Base-by-base conservation (phyloP, 2,113 vertebrate genomes). In the Bujurquina vittata region DNA sequence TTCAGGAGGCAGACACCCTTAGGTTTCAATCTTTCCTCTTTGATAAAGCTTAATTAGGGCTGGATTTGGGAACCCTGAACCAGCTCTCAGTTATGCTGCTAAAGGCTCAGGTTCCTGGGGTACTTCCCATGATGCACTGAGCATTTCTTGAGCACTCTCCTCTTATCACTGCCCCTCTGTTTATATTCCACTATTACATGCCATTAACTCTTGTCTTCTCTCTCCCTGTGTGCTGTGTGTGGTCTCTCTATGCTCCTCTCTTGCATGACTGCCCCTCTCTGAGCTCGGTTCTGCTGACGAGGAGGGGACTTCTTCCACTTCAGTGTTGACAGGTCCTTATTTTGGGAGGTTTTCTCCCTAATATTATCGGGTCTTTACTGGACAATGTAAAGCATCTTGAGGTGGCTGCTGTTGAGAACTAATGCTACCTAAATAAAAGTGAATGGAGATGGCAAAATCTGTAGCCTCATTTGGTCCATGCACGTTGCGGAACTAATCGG, bases 1-100 rank as follows among this genome's bases (percentile, higher is more conserved):
- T 54, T 72, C 67, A 72, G 23, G 26, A 72, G 67, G 52, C 67
- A 72, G 67, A 72, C 67, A 72, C 43, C 29, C 43, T 52, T 72
- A 31, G 43, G 65, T 23, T 72, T 26, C 65, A 69, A 2, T 52
- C 67, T 72, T 72, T 72, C n/a, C 73, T 75, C 40, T 58, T 58
- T 72, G 46, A 72, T 72, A n/a, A n/a, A 54, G 46, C 46, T 54
- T 72, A 54, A 54, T 72, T 54, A 54, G 6, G 46, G 52, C 20
- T 54, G 67, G 46, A 72, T 72, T 33, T 31, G 46, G 31, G 54
- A 31, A 54, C 3, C 26, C 18, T 72, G 46, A 72, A 54, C 67
- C 67, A 72, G 67, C 46, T 72, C 67, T 52, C n/a, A 72, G 29
- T 54, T 72, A 52, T 54, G 46, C 67, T 54, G 46, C 46, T 72